Evolutionary conservation across 2,113 vertebrate species (phyloP), one percentile per base, ranked within the genome.

Genomic region (Ginglymostoma cirratum): DNA sequence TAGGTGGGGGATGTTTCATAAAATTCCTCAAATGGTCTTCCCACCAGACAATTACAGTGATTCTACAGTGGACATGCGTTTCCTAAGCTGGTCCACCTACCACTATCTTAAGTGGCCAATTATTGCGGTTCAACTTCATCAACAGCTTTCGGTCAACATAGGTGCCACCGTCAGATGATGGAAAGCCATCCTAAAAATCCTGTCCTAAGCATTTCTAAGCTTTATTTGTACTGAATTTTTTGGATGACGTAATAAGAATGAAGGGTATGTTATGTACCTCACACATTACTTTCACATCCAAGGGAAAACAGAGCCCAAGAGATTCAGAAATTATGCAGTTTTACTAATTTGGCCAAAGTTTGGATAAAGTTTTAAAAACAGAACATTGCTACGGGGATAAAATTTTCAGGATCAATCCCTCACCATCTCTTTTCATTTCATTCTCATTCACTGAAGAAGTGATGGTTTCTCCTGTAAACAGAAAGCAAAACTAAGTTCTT

Each of bases 391-490:
- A 65, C 30, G 12, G 48, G 6, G 0, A 27, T 55, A 89, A 90
- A 4, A 1, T 93, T 67, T 66, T 67, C 34, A 93, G 66, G 7
- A 66, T 93, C 2, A 72, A 76, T 76, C 67, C 24, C 94, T 95
- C 94, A 95, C 94, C 94, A 27, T 76, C 67, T 15, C 38, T 42
- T 70, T 30, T 95, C 27, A 69, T 34, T 52, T 95, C 94, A 45
- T 30, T 52, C 42, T 52, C 69, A 95, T 48, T 19, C 69, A 95
- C 94, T 45, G n/a, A 95, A 42, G 69, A 30, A 95, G 45, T 19
- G 67, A 95, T 95, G 38, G 94, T 95, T 70, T 95, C 94, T 52
- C 94, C 94, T 95, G 94, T 19, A 52, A 95, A 27, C 2, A 34
- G 27, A 45, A 72, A 72, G 52, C 27, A 72, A 95, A 69, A 72